Base-by-base conservation (phyloP, 2,888 invertebrate species). In the Furcula furcula region DNA sequence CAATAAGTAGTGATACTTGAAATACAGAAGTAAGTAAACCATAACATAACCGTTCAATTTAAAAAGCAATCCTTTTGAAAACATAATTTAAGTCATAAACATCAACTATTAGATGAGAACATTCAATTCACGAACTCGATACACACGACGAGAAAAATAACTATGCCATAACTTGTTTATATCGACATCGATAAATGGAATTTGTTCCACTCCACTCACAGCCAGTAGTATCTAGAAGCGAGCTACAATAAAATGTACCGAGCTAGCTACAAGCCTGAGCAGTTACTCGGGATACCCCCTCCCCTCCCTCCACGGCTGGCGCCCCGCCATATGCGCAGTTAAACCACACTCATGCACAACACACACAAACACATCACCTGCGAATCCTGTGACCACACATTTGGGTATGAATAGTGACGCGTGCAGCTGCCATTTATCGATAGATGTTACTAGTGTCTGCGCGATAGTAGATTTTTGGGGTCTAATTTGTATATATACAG, bases 241-340 rank as follows among this genome's bases (percentile, higher is more conserved):
- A 79, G 84, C 80, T 86, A 86, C 86, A 87, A 86, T 88, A 87
- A 88, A 88, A 87, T 84, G 85, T 88, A 85, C 83, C 79, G 69
- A 81, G 82, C 83, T 80, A 81, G 85, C 82, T 85, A 82, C 84
- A 79, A 82, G 80, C 83, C 76, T 76, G 83, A 85, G 84, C 86
- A 83, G 86, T 84, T 82, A 82, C 78, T 80, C 73, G 65, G 55
- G 64, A 56, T 54, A 62, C 59, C 70, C 72, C 68, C 54, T 47
- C 61, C 45, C 61, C 55, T 53, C 46, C 44, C 52, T 53, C 45
- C 40, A 47, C 53, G 31, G 47, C 32, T 36, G 49, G 50, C 65
- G 57, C 50, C 51, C 43, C 60, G 56, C 76, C 80, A 85, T 84
- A 84, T 84, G 85, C 83, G 81, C 82, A 81, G 71, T 73, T 65